Evolutionary conservation across 2,888 invertebrate species (phyloP).

Genomic region (Himalopsyche anomala): DNA sequence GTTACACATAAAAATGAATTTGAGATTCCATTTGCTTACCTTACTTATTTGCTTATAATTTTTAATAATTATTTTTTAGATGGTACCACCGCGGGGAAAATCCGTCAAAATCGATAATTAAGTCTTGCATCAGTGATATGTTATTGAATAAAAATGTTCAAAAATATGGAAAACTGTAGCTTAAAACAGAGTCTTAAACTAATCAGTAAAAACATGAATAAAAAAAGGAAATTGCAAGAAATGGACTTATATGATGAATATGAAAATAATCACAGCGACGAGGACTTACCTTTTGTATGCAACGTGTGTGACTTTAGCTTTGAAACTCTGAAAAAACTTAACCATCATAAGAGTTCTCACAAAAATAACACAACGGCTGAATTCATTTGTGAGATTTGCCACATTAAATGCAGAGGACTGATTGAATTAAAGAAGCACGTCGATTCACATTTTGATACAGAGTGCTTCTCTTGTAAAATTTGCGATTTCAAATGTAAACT

Average conservation of each 20-base stretch:
- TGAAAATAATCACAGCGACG: not conserved
- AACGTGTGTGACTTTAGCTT: slow-evolving; percentile 1
- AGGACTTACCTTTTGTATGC: not conserved
- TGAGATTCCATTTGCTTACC: too few relatives aligned
- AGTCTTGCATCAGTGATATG: too few relatives aligned
- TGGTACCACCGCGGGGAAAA: too few relatives aligned
- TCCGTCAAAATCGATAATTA: too few relatives aligned
- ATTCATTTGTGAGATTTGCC: slow-evolving; percentile 4
- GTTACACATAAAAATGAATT: too few relatives aligned
- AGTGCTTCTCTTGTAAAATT: not conserved
- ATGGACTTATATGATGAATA: not conserved
- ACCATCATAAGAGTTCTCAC: not conserved
- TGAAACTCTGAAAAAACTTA: slow-evolving; percentile 3
- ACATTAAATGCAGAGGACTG: not conserved
- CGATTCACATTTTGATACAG: not conserved
- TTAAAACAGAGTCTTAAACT: too few relatives aligned
- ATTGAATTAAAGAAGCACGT: not conserved
- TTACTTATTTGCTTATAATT: too few relatives aligned
- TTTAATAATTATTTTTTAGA: too few relatives aligned
- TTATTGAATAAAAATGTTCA: too few relatives aligned
- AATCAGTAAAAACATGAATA: not conserved
- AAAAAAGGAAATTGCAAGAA: not conserved
- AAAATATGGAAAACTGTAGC: too few relatives aligned
- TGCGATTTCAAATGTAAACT: not conserved
- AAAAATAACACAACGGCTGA: not conserved